Evolutionary conservation across 2,888 invertebrate species (phyloP), one percentile per base, ranked within the genome.

Genomic region (Amphipoea lucens): DNA sequence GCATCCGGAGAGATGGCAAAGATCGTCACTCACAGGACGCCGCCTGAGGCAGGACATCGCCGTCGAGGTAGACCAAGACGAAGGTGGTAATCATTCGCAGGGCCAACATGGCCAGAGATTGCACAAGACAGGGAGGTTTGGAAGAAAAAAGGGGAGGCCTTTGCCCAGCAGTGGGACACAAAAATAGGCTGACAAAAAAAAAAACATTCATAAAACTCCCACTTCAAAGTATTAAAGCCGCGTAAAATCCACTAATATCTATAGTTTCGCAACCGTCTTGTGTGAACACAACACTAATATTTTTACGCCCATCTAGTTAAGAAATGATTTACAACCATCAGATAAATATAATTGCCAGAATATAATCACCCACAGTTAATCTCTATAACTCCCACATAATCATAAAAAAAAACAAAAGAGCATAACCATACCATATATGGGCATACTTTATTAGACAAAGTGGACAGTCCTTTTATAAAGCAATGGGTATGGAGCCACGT

Each of bases 321-420:
- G 2, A n/a, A 77, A 70, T 84, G 75, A 84, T 83, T 78, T 83
- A 83, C 12, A 40, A 12, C 42, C 74, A 40, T 17, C 20, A 40
- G n/a, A 76, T 65, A 29, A 72, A 40, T 45, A 62, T 86, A 23
- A 62, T 54, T 82, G 68, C 23, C 48, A n/a, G 62, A 62, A 71
- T 68, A 60, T 66, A 62, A 76, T 68, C 67, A 36, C 79, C 42
- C 69, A 80, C 70, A 29, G n/a, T 76, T 78, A 80, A 74, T 72
- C 20, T 36, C 29, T 74, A 40, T 68, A 54, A 29, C 74, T 80
- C 36, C 65, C 65, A 87, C 71, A 66, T 36, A 65, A 78, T 76
- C 57, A 74, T 75, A 84, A 78, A 72, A 54, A 45, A 45, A 51
- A 60, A 66, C 48, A 67, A 74, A 54, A 73, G n/a, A 45, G 4